These are phyloP conservation scores for Himalopsyche anomala DNA, from an alignment of 2,888 invertebrate species.

Conservation along the genomic window DNA sequence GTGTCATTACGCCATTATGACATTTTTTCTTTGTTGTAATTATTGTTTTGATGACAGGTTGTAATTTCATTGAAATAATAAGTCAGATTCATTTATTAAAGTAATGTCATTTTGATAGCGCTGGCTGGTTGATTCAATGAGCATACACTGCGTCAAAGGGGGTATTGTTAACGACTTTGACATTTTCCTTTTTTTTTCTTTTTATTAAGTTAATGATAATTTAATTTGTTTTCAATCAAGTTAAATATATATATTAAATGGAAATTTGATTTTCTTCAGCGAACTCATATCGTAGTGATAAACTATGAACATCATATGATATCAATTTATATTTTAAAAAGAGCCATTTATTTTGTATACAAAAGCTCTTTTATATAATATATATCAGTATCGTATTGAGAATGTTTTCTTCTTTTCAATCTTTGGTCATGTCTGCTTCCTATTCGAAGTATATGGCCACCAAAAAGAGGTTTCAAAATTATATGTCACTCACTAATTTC, in stretches of 20 bases:
- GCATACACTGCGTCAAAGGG: background rate
- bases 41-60: constrained; percentile 27
- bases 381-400: too few species aligned
- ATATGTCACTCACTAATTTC: too few species aligned
- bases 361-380: too few species aligned
- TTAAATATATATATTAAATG: background rate
- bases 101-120: constrained; percentile 22
- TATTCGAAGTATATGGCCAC: too few species aligned
- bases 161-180: background rate
- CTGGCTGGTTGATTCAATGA: constrained; percentile 1
- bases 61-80: constrained; percentile 30
- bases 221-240: constrained; percentile 3
- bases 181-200: background rate
- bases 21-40: constrained; percentile 21
- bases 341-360: too few species aligned
- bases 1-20: constrained; percentile 34
- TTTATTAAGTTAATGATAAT: constrained; percentile 12
- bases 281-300: too few species aligned
- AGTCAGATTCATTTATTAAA: constrained; percentile 23
- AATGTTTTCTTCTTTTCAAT: too few species aligned
- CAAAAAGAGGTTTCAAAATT: too few species aligned
- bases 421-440: too few species aligned
- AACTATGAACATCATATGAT: too few species aligned
- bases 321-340: too few species aligned
- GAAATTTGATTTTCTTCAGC: background rate